These are phyloP conservation scores for Willowsia nigromaculata DNA, from an alignment of 2,888 invertebrate species.

Conservation along the genomic window DNA sequence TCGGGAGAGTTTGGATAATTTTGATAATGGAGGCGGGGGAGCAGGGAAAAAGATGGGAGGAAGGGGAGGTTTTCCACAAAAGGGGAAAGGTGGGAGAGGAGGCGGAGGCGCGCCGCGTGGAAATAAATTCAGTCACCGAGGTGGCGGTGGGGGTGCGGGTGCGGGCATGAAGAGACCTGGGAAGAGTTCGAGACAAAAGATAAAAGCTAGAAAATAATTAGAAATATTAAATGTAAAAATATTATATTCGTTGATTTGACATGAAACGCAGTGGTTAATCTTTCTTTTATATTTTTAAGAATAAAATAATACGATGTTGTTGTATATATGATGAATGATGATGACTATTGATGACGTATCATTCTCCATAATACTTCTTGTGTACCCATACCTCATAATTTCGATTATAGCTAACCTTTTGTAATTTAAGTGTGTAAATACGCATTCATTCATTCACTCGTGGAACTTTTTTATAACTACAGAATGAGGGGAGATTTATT, in stretches of 20 bases:
- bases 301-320: too few species aligned
- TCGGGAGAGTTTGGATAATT: slow-evolving; percentile 75
- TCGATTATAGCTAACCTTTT: too few species aligned
- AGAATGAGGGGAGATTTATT: too few species aligned
- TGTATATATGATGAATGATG: too few species aligned
- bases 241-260: not conserved
- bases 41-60: slow-evolving; percentile 27
- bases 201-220: slow-evolving; percentile 47
- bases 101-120: slow-evolving; percentile 41
- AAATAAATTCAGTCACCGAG: too few species aligned
- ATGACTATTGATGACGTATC: too few species aligned
- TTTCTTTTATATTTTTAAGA: not conserved
- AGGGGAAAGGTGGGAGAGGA: slow-evolving; percentile 1
- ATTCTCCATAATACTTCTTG: too few species aligned
- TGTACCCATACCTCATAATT: too few species aligned
- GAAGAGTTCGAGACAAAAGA: slow-evolving; percentile 55
- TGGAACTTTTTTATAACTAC: too few species aligned
- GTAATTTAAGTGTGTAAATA: too few species aligned
- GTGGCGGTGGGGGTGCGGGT: slow-evolving; percentile 24
- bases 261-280: not conserved
- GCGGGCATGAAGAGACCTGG: slow-evolving; percentile 29
- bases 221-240: not conserved
- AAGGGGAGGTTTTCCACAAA: not conserved
- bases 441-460: too few species aligned
- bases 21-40: slow-evolving; percentile 60